Base-by-base conservation (phyloP, 2,888 invertebrate species). In the Zygaena filipendulae region DNA sequence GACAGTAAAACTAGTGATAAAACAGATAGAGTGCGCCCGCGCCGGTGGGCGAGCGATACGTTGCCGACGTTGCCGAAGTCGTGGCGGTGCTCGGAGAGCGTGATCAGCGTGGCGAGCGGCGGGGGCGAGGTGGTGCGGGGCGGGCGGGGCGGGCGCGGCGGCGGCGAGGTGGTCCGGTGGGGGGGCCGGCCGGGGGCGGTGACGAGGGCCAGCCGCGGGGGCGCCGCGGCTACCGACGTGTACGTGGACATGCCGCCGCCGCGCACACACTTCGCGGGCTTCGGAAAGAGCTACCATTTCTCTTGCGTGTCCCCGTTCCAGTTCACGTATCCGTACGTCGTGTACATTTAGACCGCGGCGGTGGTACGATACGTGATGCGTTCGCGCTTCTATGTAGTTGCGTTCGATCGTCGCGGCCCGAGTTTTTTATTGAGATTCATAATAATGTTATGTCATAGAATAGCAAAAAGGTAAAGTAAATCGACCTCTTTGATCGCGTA, bases 301-400 rank as follows among this genome's bases (percentile, higher is more conserved):
- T 79, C 79, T 60, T 79, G 79, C 59, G 79, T 79, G 59, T 79
- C 79, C 47, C 79, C 79, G 36, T 79, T 79, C 51, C 72, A 77
- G 40, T 79, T 79, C 50, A 72, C 67, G 7, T 79, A 77, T 43
- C 79, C 79, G 4, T 66, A 79, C 43, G 74, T 79, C 29, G 79
- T 79, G 8, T 79, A 77, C 40, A 79, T 79, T 45, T 79, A 55
- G 74, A 51, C n/a, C n/a, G n/a, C n/a, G n/a, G 22, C 13, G 5
- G 21, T 23, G 21, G 13, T 20, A 30, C 12, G 3, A 25, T 26
- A 19, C 16, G 32, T 18, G 29, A 23, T 13, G 34, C 11, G 27
- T 32, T 37, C 30, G 16, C 30, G 24, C 13, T 38, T 35, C 9
- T 27, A 29, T 25, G 30, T 35, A 26, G n/a, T 22, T n/a, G n/a